Percentiles rank a stretch among this genome's conserved stretches.
Evolutionary conservation across 2,888 invertebrate genomes (phyloP).

Genomic region (Liodrosophila aerea): DNA sequence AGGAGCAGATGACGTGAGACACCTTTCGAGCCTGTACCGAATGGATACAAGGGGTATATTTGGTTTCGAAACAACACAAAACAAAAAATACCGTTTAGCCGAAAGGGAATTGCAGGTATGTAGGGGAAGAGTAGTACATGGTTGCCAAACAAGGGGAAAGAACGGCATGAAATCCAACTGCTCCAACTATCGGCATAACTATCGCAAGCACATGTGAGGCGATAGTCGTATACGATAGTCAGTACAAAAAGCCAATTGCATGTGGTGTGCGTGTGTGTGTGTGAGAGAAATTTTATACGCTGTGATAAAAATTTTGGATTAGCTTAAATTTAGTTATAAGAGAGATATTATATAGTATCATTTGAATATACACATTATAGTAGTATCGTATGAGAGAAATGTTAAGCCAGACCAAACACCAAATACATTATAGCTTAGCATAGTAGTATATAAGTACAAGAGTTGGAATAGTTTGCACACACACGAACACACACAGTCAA

Average conservation of each 20-base stretch:
- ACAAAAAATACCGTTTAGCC: no score
- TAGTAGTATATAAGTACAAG: no score
- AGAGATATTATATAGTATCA: slow-evolving; percentile 1
- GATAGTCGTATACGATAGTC: slow-evolving; percentile 3
- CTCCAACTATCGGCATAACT: slow-evolving; percentile 1
- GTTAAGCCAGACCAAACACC: slow-evolving; percentile 8
- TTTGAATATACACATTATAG: slow-evolving; percentile 9
- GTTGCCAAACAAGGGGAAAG: not conserved
- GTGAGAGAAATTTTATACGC: slow-evolving; percentile 25
- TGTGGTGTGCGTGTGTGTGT: slow-evolving; percentile 7
- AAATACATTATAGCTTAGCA: not conserved
- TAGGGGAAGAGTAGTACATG: not conserved
- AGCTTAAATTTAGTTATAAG: slow-evolving; percentile 61
- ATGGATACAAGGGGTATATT: no score
- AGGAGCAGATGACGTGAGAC: not conserved
- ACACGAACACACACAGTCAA: slow-evolving; percentile 8
- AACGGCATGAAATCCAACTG: slow-evolving; percentile 10
- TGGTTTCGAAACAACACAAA: no score
- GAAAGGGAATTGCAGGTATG: not conserved
- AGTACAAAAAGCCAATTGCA: slow-evolving; percentile 22
- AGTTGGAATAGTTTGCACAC: slow-evolving; percentile 2
- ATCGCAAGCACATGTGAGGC: not conserved
- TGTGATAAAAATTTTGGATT: slow-evolving; percentile 60
- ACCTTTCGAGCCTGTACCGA: no score
- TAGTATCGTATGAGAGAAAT: slow-evolving; percentile 14